phyloP scores from a whole-genome alignment of 2,113 vertebrate genomes.

The Upupa epops region DNA sequence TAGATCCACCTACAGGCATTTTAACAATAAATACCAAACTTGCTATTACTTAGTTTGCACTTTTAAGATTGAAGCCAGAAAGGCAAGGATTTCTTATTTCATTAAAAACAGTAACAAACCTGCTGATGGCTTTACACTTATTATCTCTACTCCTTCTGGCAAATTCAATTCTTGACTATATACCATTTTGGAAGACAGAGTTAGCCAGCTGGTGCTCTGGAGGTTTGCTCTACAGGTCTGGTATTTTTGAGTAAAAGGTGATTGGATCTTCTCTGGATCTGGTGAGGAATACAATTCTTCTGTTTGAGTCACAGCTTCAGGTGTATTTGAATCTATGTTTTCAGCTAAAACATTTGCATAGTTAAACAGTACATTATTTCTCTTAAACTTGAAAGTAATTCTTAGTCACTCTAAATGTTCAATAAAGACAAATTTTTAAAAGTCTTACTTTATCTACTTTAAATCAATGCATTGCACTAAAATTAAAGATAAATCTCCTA shows the following conservation, averaged over 20 bases:
- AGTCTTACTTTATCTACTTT: too few relatives aligned
- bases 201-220: slow-evolving; percentile 90
- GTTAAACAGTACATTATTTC: neutral
- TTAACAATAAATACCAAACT: neutral
- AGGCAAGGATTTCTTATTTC: neutral
- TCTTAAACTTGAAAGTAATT: neutral
- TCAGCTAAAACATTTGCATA: too few relatives aligned
- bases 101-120: slow-evolving; percentile 75
- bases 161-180: slow-evolving; percentile 89
- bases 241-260: slow-evolving; percentile 80
- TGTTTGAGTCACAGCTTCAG: slow-evolving; percentile 58
- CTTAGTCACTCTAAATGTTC: neutral
- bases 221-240: slow-evolving; percentile 88
- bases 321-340: slow-evolving; percentile 44
- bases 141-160: slow-evolving; percentile 88
- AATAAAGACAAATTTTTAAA: neutral
- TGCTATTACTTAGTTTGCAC: neutral
- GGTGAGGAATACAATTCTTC: slow-evolving; percentile 77
- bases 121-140: slow-evolving; percentile 93
- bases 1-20: neutral
- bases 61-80: neutral
- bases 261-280: slow-evolving; percentile 78
- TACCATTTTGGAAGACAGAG: slow-evolving; percentile 83
- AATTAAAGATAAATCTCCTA: neutral
- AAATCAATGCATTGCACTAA: too few relatives aligned